Percentiles rank a stretch among this genome's conserved stretches.
Conservation (phyloP, 2,113 vertebrate species). For the Paraplagusia blochii region DNA sequence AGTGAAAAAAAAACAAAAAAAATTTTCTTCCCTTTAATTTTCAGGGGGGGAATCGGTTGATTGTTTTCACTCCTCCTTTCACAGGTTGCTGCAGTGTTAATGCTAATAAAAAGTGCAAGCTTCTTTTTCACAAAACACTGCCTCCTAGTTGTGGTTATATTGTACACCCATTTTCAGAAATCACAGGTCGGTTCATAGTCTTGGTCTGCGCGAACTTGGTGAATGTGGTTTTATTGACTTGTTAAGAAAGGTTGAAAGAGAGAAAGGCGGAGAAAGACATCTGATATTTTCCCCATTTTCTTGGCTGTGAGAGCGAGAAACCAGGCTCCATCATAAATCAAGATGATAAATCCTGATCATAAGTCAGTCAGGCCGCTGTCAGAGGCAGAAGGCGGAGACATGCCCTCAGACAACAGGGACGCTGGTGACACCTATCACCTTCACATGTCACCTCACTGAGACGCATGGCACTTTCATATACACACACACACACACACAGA, state of each 20-base stretch:
- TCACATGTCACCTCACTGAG: conserved; percentile 60
- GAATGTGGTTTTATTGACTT: conserved; percentile 7
- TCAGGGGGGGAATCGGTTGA: conserved; percentile 29
- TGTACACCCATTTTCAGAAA: background rate
- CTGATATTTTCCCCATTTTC: conserved; percentile 13
- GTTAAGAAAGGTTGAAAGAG: background rate
- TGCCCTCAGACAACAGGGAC: conserved; percentile 62
- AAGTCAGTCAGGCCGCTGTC: conserved; percentile 68
- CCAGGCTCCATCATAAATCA: conserved; percentile 65
- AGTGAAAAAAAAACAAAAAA: conserved; percentile 16
- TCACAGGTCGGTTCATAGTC: background rate
- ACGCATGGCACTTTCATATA: conserved; percentile 32
- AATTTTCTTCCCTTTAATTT: conserved; percentile 13
- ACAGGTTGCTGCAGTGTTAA: background rate
- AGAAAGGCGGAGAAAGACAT: background rate
- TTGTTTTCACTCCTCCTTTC: conserved; percentile 36
- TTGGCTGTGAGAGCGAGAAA: conserved; percentile 38
- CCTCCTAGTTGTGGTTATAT: conserved; percentile 31
- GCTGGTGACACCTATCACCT: conserved; percentile 66
- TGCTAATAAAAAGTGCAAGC: conserved; percentile 14
- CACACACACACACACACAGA: conserved; percentile 12
- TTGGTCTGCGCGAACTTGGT: background rate
- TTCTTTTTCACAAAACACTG: conserved; percentile 25
- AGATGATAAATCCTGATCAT: conserved; percentile 69
- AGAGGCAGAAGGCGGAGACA: conserved; percentile 56